Percentiles rank a stretch among this genome's conserved stretches.
These are phyloP conservation scores for Calephelis nemesis DNA, from an alignment of 1,140 invertebrate genomes.

Conservation along the genomic window DNA sequence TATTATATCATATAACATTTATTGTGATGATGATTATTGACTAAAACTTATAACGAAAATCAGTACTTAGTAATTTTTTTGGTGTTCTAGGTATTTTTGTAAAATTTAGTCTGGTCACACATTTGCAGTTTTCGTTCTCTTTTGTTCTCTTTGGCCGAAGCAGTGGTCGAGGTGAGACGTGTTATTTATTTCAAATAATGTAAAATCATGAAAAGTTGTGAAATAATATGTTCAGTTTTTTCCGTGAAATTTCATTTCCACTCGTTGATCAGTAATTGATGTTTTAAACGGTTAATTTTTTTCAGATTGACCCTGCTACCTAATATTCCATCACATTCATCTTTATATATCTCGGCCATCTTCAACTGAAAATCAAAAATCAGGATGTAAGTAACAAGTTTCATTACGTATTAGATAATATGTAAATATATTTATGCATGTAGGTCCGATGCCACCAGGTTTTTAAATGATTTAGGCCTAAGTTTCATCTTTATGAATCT, in stretches of 20 bases:
- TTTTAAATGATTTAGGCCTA: too few relatives aligned
- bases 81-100: too few relatives aligned
- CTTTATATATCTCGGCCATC: conserved; percentile 53
- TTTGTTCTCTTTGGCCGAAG: conserved; percentile 52
- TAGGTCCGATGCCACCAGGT: too few relatives aligned
- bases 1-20: too few relatives aligned
- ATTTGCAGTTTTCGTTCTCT: conserved; percentile 44
- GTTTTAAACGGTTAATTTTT: conserved; percentile 30
- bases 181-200: conserved; percentile 12
- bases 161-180: conserved; percentile 72
- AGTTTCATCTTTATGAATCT: too few relatives aligned
- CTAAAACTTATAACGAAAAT: too few relatives aligned
- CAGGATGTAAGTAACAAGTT: conserved; percentile 55
- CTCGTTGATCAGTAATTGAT: background rate
- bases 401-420: conserved; percentile 1
- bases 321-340: conserved; percentile 40
- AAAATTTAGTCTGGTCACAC: background rate
- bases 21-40: too few relatives aligned
- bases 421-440: too few relatives aligned
- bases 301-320: conserved; percentile 63
- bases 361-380: conserved; percentile 35
- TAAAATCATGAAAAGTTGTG: conserved; percentile 2
- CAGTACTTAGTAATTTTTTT: too few relatives aligned
- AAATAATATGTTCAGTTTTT: background rate
- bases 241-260: background rate